Percentiles rank a stretch among this genome's conserved stretches.
These are phyloP conservation scores for Heliconius erato DNA, from an alignment of 2,888 invertebrate genomes.

Conservation along the genomic window DNA sequence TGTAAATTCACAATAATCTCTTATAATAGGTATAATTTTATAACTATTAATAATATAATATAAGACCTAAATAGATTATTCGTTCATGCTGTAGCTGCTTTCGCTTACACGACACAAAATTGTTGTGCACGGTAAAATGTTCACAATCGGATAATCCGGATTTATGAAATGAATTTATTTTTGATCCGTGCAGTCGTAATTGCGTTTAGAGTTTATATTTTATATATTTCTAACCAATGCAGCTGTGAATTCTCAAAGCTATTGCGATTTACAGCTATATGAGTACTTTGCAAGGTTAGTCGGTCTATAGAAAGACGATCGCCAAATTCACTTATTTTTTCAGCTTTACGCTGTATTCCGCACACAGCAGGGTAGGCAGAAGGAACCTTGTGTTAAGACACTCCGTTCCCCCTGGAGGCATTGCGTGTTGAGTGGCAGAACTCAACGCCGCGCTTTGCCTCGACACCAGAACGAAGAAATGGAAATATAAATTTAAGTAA, in stretches of 20 bases:
- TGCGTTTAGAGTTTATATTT: conserved; percentile 9
- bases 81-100: neutral
- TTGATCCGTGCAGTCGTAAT: conserved; percentile 11
- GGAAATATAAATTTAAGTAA: no score
- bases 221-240: conserved; percentile 8
- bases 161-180: conserved; percentile 21
- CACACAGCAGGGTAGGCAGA: no score
- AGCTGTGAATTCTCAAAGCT: conserved; percentile 8
- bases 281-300: neutral
- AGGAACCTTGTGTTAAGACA: no score
- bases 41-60: neutral
- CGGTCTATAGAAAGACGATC: no score
- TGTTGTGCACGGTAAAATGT: neutral
- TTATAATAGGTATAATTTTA: neutral
- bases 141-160: conserved; percentile 11
- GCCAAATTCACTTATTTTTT: no score
- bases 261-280: neutral
- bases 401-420: no score
- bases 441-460: no score
- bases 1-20: no score
- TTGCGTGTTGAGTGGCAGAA: no score
- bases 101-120: neutral
- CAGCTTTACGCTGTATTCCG: no score
- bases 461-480: no score
- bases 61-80: neutral